Conservation (phyloP, 1,140 invertebrate genomes). For the Dryas iulia region DNA sequence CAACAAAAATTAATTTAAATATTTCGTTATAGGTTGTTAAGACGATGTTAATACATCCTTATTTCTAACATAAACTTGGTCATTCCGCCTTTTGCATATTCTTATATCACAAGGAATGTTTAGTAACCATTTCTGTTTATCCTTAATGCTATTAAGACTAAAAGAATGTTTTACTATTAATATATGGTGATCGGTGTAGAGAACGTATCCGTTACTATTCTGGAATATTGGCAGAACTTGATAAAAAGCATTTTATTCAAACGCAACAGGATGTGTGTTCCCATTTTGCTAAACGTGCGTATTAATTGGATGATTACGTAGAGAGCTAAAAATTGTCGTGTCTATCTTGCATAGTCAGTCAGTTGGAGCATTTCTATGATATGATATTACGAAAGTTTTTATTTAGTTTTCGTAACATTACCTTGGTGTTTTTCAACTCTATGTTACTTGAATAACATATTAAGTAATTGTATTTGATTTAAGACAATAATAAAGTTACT, state of each 20-base stretch:
- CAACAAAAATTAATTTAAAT: not conserved
- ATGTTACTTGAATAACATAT: not conserved
- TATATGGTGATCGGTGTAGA: conserved; percentile 18
- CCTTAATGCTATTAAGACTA: not conserved
- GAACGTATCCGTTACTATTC: conserved; percentile 15
- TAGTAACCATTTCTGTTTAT: conserved; percentile 1
- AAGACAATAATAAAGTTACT: no score
- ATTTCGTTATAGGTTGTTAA: conserved; percentile 37
- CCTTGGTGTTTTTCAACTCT: not conserved
- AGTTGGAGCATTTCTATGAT: not conserved
- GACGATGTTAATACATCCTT: conserved; percentile 20
- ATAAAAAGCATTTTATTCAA: conserved; percentile 24
- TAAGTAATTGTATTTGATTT: not conserved
- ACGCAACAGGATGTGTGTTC: conserved; percentile 23
- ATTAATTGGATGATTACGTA: conserved; percentile 26
- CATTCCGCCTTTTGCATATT: conserved; percentile 12
- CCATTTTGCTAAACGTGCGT: conserved; percentile 19
- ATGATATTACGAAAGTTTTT: not conserved
- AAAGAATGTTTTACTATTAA: conserved; percentile 1
- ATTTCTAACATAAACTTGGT: conserved; percentile 25
- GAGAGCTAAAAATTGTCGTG: conserved; percentile 16
- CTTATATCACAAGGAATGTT: conserved; percentile 21
- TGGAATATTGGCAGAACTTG: conserved; percentile 21
- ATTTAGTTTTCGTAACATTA: not conserved
- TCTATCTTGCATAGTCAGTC: not conserved